Base-by-base conservation (phyloP, 2,888 invertebrate species). In the Icerya purchasi region DNA sequence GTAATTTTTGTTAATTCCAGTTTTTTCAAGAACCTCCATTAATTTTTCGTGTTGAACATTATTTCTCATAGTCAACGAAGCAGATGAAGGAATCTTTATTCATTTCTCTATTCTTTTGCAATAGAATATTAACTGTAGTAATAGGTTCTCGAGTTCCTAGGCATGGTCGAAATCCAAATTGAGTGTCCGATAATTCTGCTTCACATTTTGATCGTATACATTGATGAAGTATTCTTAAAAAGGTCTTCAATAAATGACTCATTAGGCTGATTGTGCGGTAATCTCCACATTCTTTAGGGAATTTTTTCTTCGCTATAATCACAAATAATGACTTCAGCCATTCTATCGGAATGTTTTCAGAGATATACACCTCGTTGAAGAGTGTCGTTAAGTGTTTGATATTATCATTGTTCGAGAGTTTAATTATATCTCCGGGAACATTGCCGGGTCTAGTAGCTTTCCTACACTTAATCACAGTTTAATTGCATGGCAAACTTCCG, bases 321-420 rank as follows among this genome's bases (percentile, higher is more conserved):
- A 36, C 36, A 36, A 36, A 36, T 36, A 14, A 8, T 8, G 36
- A 36, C 36, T 36, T 36, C 36, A 36, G 14, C 14, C 8, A 36
- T 36, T 36, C 36, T 36, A 14, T 8, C 5, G 5, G 36, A 36
- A 36, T 36, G 8, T 36, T 14, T 36, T 14, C 36, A 8, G 14
- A 36, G 8, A 14, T 36, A 36, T 36, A 36, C 5, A 36, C 14
- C 8, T 36, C 14, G 14, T 36, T 36, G 36, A 36, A 36, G 50
- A 62, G 55, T 22, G 53, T 60, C 58, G 62, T 61, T 51, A 64
- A 21, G 53, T 50, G 57, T 22, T 18, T 24, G 14, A 64, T 53
- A 53, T 57, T 60, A 22, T 63, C 62, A 56, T 63, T 63, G 58
- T 63, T 59, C 21, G 64, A 36, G 24, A 64, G 50, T 62, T 63